Base-by-base conservation (phyloP, 2,888 invertebrate genomes). In the Apodemia mormo region DNA sequence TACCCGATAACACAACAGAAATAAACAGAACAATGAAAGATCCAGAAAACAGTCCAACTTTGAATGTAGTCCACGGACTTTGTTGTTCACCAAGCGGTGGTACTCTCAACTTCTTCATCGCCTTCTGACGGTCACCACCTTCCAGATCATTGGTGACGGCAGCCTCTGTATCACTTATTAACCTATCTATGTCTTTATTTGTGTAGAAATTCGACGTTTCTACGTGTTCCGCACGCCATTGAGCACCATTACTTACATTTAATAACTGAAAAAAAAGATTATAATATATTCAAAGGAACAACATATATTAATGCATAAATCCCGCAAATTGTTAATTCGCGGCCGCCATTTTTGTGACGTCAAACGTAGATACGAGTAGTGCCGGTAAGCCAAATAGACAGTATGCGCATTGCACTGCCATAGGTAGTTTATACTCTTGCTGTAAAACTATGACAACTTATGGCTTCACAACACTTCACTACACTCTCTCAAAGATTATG, bases 1-100 rank as follows among this genome's bases (percentile, higher is more conserved):
- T 84, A 97, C 98, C 97, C 76, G 99, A 97, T 69, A 99, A 88
- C 64, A 98, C 94, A 69, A 99, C 98, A 52, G 98, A 97, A 71
- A 97, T 95, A 71, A 97, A 94, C 37, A 99, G 94, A 10, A 99
- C 97, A 76, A 98, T 95, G 81, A 99, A 98, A 12, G 98, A 96
- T 6, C 99, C 99, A 30, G 98, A 97, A 86, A 98, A 99, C 29
- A 99, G 94, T 2, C 99, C 99, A 80, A 98, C 97, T 95, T 98
- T 98, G 84, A 99, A 99, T 0, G 98, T 98, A 0, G 98, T 98
- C 97, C 98, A 98, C 0, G 98, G 98, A 84, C 97, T 98, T 85
- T 98, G 98, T 80, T 98, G 97, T 86, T 99, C 99, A 0, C 99
- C 99, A 7, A 99, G 90, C 0, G 99, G 99, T 0, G 99, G 99